phyloP scores from a whole-genome alignment of 2,113 vertebrate genomes.

The Pantherophis guttatus region DNA sequence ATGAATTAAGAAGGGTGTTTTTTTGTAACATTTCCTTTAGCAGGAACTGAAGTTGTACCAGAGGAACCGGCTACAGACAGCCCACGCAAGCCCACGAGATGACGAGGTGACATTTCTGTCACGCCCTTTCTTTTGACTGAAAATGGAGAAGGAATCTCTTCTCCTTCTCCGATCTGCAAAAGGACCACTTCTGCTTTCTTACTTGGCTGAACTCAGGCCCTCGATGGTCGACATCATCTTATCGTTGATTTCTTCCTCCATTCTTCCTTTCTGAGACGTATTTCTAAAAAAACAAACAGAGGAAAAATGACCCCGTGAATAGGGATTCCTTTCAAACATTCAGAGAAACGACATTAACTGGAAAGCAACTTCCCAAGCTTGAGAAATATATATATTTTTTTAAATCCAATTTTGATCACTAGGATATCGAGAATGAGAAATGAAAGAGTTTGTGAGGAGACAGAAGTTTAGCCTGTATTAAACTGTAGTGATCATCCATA shows the following conservation, averaged over 20 bases:
- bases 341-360: too few relatives aligned
- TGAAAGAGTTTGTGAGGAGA: background rate
- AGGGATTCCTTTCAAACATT: background rate
- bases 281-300: conserved; percentile 72
- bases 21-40: background rate
- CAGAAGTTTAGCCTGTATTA: background rate
- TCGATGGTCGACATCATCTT: conserved; percentile 95
- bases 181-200: conserved; percentile 33
- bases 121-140: background rate
- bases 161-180: background rate
- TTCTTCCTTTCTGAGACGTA: conserved; percentile 86
- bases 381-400: background rate
- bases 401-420: background rate
- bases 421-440: background rate
- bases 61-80: background rate
- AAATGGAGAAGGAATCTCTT: background rate
- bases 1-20: background rate
- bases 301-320: background rate
- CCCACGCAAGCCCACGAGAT: background rate
- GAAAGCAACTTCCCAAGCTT: background rate
- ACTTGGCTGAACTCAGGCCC: conserved; percentile 89
- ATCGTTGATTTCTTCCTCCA: conserved; percentile 89
- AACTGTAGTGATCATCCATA: background rate
- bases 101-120: background rate
- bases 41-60: background rate